These are phyloP conservation scores for Petrocephalus sullivani DNA, from an alignment of 2,797 vertebrate species.

Conservation along the genomic window DNA sequence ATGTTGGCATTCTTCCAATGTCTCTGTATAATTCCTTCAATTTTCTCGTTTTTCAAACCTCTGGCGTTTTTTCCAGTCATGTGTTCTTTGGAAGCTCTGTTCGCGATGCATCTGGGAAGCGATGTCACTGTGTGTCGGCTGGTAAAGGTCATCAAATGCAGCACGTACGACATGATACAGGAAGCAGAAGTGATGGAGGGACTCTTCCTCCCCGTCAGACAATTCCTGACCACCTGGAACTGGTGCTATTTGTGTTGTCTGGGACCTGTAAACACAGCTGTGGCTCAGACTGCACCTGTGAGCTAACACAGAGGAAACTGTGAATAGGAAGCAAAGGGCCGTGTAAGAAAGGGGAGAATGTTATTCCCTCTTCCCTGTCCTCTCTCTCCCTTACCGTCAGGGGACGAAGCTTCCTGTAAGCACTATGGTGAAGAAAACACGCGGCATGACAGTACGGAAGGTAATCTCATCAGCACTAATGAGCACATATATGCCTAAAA, in stretches of 20 bases:
- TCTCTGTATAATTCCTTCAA: not conserved
- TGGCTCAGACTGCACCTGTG: conserved; percentile 42
- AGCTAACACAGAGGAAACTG: conserved; percentile 28
- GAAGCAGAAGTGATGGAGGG: conserved; percentile 58
- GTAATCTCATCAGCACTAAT: not conserved
- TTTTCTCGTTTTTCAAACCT: not conserved
- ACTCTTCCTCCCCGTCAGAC: conserved; percentile 62
- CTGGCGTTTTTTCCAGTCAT: not conserved
- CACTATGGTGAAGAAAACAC: conserved; percentile 53
- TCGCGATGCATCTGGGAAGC: not conserved
- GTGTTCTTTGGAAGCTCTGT: not conserved
- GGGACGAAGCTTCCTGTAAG: conserved; percentile 71
- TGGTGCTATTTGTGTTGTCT: not conserved
- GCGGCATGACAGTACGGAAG: not conserved
- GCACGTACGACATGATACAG: conserved; percentile 51
- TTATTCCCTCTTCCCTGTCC: conserved; percentile 64
- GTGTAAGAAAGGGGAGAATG: conserved; percentile 41
- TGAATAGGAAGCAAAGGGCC: conserved; percentile 35
- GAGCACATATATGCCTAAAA: not conserved
- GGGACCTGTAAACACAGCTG: conserved; percentile 31
- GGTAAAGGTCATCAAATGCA: conserved; percentile 4
- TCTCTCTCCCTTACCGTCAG: conserved; percentile 41
- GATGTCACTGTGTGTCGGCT: not conserved
- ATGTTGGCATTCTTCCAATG: not conserved
- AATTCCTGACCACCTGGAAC: conserved; percentile 28